Evolutionary conservation across 2,888 invertebrate species (phyloP).

Genomic region (Plutella xylostella): DNA sequence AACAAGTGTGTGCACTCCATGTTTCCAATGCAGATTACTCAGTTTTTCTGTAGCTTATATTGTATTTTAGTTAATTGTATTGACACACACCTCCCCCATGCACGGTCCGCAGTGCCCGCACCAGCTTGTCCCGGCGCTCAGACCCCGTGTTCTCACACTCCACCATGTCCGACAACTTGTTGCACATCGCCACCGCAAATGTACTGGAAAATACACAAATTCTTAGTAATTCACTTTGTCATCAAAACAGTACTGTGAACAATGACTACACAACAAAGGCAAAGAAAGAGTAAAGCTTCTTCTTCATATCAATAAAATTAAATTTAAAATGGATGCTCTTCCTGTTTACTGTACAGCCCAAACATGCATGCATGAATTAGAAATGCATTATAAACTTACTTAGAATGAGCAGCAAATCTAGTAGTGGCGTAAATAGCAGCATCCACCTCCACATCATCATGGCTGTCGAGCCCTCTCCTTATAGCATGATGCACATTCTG

Average conservation of each 20-base stretch:
- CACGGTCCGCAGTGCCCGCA: slow-evolving; percentile 93
- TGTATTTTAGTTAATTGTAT: too few species aligned
- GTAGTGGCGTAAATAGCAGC: slow-evolving; percentile 96
- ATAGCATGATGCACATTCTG: slow-evolving; percentile 97
- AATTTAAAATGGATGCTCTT: too few species aligned
- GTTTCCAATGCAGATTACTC: too few species aligned
- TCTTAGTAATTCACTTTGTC: background rate
- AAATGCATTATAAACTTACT: slow-evolving; percentile 72
- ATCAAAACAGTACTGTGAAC: slow-evolving; percentile 9
- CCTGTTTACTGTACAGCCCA: too few species aligned
- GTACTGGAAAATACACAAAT: slow-evolving; percentile 65
- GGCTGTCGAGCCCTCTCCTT: slow-evolving; percentile 90
- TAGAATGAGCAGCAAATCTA: slow-evolving; percentile 94
- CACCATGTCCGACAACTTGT: slow-evolving; percentile 95
- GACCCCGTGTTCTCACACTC: slow-evolving; percentile 92
- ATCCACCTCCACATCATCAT: slow-evolving; percentile 95
- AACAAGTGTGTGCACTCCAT: too few species aligned
- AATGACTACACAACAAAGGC: too few species aligned
- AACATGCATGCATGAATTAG: too few species aligned
- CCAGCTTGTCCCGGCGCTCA: slow-evolving; percentile 89
- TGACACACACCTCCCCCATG: slow-evolving; percentile 78
- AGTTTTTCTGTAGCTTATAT: too few species aligned
- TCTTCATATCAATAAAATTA: too few species aligned
- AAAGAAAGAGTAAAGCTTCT: too few species aligned
- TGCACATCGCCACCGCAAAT: slow-evolving; percentile 97